These are phyloP conservation scores for Dallia pectoralis DNA, from an alignment of 2,797 vertebrate genomes.

Conservation along the genomic window DNA sequence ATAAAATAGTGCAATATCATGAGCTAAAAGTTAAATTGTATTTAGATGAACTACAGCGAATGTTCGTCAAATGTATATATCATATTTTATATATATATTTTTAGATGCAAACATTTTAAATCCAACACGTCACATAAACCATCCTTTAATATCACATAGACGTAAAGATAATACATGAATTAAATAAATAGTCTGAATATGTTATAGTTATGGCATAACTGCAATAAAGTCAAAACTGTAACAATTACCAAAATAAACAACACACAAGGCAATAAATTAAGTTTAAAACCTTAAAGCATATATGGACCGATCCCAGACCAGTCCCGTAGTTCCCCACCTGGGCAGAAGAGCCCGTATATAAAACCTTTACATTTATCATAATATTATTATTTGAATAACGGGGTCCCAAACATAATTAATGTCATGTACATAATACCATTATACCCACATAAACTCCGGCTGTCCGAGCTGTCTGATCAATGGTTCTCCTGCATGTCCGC, in stretches of 20 bases:
- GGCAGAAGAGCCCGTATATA: not conserved
- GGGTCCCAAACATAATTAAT: not conserved
- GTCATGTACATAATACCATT: not conserved
- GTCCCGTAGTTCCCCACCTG: not conserved
- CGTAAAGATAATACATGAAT: not conserved
- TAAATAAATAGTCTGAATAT: not conserved
- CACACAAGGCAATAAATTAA: not conserved
- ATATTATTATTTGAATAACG: too few relatives aligned
- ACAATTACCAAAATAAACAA: not conserved
- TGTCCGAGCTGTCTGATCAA: not conserved
- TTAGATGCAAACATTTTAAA: too few relatives aligned
- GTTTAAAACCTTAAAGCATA: not conserved
- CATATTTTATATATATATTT: too few relatives aligned
- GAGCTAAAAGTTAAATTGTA: not conserved
- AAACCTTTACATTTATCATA: not conserved
- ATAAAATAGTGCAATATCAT: not conserved
- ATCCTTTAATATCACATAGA: too few relatives aligned
- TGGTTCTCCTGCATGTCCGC: not conserved
- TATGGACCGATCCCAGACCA: not conserved
- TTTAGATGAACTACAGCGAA: not conserved
- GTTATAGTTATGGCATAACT: not conserved
- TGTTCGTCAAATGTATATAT: not conserved
- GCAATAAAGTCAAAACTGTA: not conserved
- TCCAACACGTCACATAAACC: too few relatives aligned
- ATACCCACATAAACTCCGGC: not conserved